A percentile compares a stretch with the other conserved stretches of the same genome.
These are phyloP conservation scores for Nebria ingens DNA, from an alignment of 1,140 invertebrate species.

Conservation along the genomic window DNA sequence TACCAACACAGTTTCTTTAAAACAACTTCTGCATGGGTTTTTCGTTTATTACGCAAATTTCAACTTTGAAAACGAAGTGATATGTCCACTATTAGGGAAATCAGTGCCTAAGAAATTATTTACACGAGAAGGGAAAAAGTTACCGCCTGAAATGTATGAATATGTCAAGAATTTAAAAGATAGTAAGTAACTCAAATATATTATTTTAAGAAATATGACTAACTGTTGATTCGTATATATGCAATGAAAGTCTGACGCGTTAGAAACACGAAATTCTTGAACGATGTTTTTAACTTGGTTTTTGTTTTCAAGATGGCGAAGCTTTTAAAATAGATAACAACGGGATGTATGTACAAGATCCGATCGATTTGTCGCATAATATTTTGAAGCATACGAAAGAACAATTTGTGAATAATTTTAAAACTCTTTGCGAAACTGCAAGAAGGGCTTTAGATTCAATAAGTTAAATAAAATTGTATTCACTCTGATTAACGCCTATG, in stretches of 20 bases:
- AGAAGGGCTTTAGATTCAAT: neutral
- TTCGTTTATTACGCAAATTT: neutral
- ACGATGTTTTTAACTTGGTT: neutral
- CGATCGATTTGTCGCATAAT: neutral
- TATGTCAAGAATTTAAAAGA: neutral
- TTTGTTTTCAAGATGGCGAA: neutral
- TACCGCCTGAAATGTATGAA: neutral
- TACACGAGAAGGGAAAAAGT: neutral
- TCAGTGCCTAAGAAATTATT: neutral
- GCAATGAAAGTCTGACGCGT: too few species aligned
- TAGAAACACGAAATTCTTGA: neutral
- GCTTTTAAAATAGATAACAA: neutral
- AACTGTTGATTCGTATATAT: too few species aligned
- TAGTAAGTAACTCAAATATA: neutral
- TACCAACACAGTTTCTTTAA: neutral
- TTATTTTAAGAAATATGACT: neutral
- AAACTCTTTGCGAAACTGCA: neutral
- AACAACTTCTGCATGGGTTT: neutral
- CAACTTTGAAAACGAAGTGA: neutral
- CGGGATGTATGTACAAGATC: neutral
- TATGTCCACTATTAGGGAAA: conserved; percentile 1
- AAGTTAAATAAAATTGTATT: too few species aligned
- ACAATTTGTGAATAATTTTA: neutral
- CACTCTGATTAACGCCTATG: too few species aligned
- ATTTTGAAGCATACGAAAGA: neutral